Percentiles rank a stretch among this genome's conserved stretches.
Conservation (phyloP, 2,797 vertebrate genomes). For the Dermochelys coriacea region DNA sequence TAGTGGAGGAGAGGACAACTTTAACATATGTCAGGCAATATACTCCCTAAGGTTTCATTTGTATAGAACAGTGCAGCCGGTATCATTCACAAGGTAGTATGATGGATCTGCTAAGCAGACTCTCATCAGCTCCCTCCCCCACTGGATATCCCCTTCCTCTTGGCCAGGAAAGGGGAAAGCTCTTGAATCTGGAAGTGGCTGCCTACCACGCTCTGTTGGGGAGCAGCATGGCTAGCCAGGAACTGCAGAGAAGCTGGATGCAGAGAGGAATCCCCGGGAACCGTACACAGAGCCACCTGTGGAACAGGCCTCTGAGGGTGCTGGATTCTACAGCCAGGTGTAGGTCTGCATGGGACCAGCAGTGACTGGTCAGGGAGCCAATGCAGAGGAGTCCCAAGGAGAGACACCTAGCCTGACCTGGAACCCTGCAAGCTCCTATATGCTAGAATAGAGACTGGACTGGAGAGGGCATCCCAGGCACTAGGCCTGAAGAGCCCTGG, state of each 20-base stretch:
- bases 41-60: not conserved
- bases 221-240: not conserved
- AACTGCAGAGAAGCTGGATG: not conserved
- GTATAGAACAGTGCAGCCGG: not conserved
- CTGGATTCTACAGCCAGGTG: not conserved
- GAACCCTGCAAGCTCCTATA: not conserved
- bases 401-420: not conserved
- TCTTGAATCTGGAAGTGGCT: not conserved
- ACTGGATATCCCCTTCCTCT: no score
- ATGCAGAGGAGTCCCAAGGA: not conserved
- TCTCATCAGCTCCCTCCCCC: not conserved
- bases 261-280: not conserved
- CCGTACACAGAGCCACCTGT: not conserved
- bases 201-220: not conserved
- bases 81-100: not conserved
- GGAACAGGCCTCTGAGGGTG: not conserved
- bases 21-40: not conserved
- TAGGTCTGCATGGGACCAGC: not conserved
- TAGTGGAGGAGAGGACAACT: not conserved
- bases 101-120: no score
- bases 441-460: no score
- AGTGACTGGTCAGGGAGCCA: not conserved
- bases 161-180: not conserved
- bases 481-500: not conserved
- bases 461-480: not conserved